Conservation (phyloP, 2,888 invertebrate species). For the Lepidochrysops patricia region DNA sequence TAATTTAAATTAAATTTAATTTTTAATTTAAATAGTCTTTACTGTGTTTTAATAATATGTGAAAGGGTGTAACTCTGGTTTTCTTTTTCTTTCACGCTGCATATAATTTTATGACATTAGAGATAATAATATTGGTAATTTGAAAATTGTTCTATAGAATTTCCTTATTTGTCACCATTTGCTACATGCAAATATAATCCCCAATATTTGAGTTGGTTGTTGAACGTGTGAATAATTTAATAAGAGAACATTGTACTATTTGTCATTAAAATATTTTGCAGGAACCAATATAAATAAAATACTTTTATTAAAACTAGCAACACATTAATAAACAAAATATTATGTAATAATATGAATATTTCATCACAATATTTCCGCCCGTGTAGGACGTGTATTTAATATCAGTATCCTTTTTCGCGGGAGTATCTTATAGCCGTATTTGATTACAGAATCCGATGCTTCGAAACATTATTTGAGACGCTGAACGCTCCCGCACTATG, state of each 20-base stretch:
- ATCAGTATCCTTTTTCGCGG: not conserved
- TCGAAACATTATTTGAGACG: constrained; percentile 55
- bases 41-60: too few relatives aligned
- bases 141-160: too few relatives aligned
- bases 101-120: too few relatives aligned
- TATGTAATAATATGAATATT: too few relatives aligned
- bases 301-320: too few relatives aligned
- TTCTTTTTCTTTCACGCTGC: too few relatives aligned
- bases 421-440: not conserved
- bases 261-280: not conserved
- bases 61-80: too few relatives aligned
- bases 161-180: too few relatives aligned
- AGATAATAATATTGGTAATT: too few relatives aligned
- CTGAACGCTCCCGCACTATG: constrained; percentile 50
- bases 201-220: not conserved
- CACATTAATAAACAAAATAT: too few relatives aligned
- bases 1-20: too few relatives aligned
- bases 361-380: not conserved
- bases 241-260: not conserved
- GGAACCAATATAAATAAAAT: not conserved
- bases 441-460: constrained; percentile 45
- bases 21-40: too few relatives aligned
- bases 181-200: not conserved
- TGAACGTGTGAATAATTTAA: not conserved
- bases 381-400: not conserved